These are phyloP conservation scores for Chymomyza caudatula DNA, from an alignment of 2,888 invertebrate genomes.

Conservation along the genomic window DNA sequence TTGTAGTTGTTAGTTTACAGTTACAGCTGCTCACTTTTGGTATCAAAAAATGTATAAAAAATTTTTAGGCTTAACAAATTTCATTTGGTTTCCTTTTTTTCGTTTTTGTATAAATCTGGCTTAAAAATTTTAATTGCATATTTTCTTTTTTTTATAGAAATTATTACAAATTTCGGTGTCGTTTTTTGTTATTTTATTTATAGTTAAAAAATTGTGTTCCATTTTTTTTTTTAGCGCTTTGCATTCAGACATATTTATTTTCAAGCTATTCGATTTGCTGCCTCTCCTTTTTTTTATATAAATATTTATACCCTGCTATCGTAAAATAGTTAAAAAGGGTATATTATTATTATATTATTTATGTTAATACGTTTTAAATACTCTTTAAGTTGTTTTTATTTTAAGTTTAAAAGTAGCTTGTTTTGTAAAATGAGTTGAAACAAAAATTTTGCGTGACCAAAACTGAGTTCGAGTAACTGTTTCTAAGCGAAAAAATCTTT, in stretches of 20 bases:
- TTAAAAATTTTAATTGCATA: constrained; percentile 43
- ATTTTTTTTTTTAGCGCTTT: constrained; percentile 3
- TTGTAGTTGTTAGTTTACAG: neutral
- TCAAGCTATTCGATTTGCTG: constrained; percentile 2
- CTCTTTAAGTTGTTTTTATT: neutral
- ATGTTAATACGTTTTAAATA: neutral
- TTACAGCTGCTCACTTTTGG: constrained; percentile 27
- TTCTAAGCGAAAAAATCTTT: too few species aligned
- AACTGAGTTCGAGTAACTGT: too few species aligned
- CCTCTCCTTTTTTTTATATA: neutral
- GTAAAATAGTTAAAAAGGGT: neutral
- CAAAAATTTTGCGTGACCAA: too few species aligned
- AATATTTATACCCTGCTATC: constrained; percentile 1
- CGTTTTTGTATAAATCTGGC: constrained; percentile 50
- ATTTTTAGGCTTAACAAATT: constrained; percentile 60
- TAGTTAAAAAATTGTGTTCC: constrained; percentile 4
- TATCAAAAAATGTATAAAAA: constrained; percentile 68
- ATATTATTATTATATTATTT: too few species aligned
- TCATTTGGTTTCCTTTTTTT: neutral
- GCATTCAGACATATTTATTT: constrained; percentile 1
- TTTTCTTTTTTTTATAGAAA: constrained; percentile 8
- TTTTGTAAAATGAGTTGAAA: too few species aligned
- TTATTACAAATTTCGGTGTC: constrained; percentile 29
- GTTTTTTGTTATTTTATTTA: constrained; percentile 18
- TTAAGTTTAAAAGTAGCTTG: neutral